These are phyloP conservation scores for Nyctibius grandis DNA, from an alignment of 2,797 vertebrate species.

Conservation along the genomic window DNA sequence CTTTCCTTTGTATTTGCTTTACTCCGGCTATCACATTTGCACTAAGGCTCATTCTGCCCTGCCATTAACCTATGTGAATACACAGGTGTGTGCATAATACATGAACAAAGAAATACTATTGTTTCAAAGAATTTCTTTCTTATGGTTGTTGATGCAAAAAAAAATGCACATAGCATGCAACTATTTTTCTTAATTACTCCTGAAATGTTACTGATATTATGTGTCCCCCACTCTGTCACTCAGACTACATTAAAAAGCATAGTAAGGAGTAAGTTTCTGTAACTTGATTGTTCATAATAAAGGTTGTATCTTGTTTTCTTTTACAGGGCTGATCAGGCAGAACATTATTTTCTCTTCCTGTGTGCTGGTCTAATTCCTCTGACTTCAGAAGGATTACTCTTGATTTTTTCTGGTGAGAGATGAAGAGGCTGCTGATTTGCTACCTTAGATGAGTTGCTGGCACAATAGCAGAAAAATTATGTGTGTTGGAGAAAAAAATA, in stretches of 20 bases:
- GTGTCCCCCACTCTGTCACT: not conserved
- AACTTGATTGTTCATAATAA: not conserved
- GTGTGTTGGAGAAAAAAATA: constrained; percentile 54
- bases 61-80: not conserved
- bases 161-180: not conserved
- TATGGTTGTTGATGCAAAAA: not conserved
- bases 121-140: constrained; percentile 33
- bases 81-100: constrained; percentile 49
- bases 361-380: not conserved
- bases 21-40: constrained; percentile 28
- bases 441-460: constrained; percentile 43
- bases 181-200: constrained; percentile 62
- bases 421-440: constrained; percentile 41
- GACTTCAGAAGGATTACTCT: not conserved
- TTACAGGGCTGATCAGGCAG: not conserved
- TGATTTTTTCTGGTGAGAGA: not conserved
- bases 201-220: constrained; percentile 33
- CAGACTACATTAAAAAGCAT: constrained; percentile 14
- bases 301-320: constrained; percentile 39
- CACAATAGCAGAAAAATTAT: constrained; percentile 60
- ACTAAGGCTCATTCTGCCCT: constrained; percentile 41
- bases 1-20: constrained; percentile 28
- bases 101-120: constrained; percentile 33
- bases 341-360: constrained; percentile 16
- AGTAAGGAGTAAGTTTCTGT: not conserved